Conservation (phyloP, 2,113 vertebrate species). For the Romanogobio albipinnatus region DNA sequence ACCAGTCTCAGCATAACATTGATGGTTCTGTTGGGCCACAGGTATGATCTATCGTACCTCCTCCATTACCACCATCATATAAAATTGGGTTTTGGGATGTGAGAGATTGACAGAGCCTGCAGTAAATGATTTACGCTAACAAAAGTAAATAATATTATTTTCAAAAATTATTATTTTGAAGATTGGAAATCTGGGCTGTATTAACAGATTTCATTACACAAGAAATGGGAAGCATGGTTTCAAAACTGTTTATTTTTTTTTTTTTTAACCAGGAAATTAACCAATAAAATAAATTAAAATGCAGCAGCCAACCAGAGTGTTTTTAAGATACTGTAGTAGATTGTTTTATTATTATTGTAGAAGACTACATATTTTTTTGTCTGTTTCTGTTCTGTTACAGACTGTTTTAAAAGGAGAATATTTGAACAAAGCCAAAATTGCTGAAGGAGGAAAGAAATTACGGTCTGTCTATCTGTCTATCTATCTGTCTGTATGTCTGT, state of each 20-base stretch:
- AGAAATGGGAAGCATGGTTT: neutral
- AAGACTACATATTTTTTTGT: neutral
- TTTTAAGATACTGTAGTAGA: neutral
- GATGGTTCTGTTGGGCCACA: conserved; percentile 65
- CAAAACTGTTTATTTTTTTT: neutral
- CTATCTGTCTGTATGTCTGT: neutral
- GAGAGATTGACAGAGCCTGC: neutral
- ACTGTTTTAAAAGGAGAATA: conserved; percentile 84
- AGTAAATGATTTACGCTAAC: neutral
- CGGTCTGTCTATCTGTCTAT: conserved; percentile 71
- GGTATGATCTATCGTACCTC: conserved; percentile 69
- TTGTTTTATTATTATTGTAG: neutral
- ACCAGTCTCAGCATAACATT: conserved; percentile 88
- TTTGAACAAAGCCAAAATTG: conserved; percentile 91
- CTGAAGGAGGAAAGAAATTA: conserved; percentile 89
- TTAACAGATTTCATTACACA: conserved; percentile 7
- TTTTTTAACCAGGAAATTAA: neutral
- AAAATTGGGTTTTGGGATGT: neutral
- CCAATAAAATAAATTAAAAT: neutral
- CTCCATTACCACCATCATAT: neutral
- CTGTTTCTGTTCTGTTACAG: conserved; percentile 68
- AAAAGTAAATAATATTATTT: neutral
- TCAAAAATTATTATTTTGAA: neutral
- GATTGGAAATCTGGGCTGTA: neutral
- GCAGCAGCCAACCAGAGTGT: neutral